These are phyloP conservation scores for Ataeniobius toweri DNA, from an alignment of 2,797 vertebrate genomes.

Conservation along the genomic window DNA sequence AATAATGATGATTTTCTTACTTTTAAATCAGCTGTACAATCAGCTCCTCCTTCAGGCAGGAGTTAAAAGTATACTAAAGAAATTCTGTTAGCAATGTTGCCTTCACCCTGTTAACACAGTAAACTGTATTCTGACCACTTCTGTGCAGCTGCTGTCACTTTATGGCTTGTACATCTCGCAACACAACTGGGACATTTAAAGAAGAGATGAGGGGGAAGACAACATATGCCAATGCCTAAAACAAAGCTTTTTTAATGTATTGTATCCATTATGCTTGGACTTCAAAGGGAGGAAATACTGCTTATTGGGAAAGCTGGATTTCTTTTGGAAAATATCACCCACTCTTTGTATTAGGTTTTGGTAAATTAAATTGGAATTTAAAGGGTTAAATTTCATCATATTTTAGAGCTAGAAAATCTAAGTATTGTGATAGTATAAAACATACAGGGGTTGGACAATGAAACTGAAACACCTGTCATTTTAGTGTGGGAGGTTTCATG, in stretches of 20 bases:
- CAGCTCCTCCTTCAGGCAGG: conserved; percentile 23
- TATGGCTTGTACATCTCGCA: conserved; percentile 24
- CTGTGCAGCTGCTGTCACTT: conserved; percentile 51
- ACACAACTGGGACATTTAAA: conserved; percentile 5
- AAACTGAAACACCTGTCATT: no score
- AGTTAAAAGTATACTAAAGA: conserved; percentile 29
- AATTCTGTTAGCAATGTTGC: conserved; percentile 30
- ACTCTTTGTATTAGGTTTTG: background rate
- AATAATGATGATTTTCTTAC: conserved; percentile 12
- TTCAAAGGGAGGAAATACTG: conserved; percentile 26
- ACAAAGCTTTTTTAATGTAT: conserved; percentile 25
- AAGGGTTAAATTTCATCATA: background rate
- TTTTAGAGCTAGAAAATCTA: background rate
- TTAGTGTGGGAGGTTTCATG: no score
- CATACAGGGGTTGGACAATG: no score
- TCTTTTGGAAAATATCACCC: conserved; percentile 26
- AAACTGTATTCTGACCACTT: conserved; percentile 32
- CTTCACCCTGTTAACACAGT: background rate
- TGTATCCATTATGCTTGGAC: conserved; percentile 20
- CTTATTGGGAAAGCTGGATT: conserved; percentile 13
- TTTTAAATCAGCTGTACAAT: conserved; percentile 35
- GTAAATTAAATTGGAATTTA: no score
- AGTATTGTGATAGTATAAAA: background rate
- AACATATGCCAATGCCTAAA: conserved; percentile 18
- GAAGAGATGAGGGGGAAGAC: conserved; percentile 20